phyloP scores from a whole-genome alignment of 2,113 vertebrate genomes.

The Saimiri boliviensis region DNA sequence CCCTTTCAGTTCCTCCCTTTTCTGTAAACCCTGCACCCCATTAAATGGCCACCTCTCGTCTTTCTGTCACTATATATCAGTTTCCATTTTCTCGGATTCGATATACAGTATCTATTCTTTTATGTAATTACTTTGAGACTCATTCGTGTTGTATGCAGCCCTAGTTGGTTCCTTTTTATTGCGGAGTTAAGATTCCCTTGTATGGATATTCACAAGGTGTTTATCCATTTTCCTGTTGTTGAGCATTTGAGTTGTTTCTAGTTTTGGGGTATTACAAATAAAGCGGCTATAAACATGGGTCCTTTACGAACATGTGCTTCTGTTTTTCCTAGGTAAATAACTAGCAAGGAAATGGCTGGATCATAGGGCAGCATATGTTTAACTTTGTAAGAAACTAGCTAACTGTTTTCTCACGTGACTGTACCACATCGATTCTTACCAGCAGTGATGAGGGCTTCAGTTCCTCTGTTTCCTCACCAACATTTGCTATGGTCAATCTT shows the following conservation, averaged over 20 bases:
- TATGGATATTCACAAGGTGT: too few species aligned
- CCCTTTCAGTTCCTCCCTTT: not conserved
- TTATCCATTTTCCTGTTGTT: not conserved
- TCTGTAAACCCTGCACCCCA: not conserved
- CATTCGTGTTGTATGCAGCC: not conserved
- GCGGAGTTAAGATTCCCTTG: not conserved
- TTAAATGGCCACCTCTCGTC: not conserved
- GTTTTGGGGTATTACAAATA: not conserved
- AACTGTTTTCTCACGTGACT: not conserved
- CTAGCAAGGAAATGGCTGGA: not conserved
- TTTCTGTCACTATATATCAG: not conserved
- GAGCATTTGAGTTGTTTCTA: not conserved
- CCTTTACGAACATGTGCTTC: not conserved
- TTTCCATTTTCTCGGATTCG: not conserved
- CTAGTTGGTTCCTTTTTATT: not conserved
- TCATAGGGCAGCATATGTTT: not conserved
- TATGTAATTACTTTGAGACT: not conserved
- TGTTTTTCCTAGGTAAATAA: not conserved
- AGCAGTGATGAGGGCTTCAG: not conserved
- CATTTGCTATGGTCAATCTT: not conserved
- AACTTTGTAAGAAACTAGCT: not conserved
- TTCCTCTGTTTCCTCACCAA: too few species aligned
- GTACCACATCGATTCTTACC: not conserved
- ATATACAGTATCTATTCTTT: not conserved
- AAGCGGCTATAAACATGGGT: not conserved